These are phyloP conservation scores for Aleiodes sp. DNA, from an alignment of 1,140 invertebrate species.

Conservation along the genomic window DNA sequence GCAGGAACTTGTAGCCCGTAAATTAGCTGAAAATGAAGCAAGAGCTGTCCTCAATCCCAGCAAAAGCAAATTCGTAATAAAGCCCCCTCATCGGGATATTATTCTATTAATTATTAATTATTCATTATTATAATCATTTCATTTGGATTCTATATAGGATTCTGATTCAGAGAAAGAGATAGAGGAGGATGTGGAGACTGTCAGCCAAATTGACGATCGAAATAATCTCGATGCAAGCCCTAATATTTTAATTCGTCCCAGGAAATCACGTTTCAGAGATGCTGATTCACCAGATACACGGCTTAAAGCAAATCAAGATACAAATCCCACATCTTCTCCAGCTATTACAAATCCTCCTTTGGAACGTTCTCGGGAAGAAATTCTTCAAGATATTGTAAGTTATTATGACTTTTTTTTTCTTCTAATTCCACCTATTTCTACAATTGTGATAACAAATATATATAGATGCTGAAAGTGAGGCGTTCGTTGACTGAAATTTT, in stretches of 20 bases:
- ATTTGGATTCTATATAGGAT: slow-evolving; percentile 54
- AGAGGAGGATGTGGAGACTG: slow-evolving; percentile 59
- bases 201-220: slow-evolving; percentile 46
- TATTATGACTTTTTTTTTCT: slow-evolving; percentile 11
- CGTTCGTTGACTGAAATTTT: slow-evolving; percentile 90
- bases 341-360: slow-evolving; percentile 36
- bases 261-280: slow-evolving; percentile 63
- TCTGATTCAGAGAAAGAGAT: slow-evolving; percentile 68
- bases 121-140: slow-evolving; percentile 14
- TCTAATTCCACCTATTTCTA: neutral
- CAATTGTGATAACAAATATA: slow-evolving; percentile 25
- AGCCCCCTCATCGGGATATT: slow-evolving; percentile 12
- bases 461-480: slow-evolving; percentile 88
- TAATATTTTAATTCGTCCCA: slow-evolving; percentile 55
- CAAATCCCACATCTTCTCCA: slow-evolving; percentile 39
- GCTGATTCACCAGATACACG: slow-evolving; percentile 55
- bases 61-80: slow-evolving; percentile 87
- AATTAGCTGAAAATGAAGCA: slow-evolving; percentile 72
- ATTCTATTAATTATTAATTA: too few species aligned
- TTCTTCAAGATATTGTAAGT: slow-evolving; percentile 66
- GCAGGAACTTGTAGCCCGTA: slow-evolving; percentile 70
- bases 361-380: slow-evolving; percentile 64
- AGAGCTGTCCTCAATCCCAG: slow-evolving; percentile 70
- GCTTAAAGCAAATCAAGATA: slow-evolving; percentile 44
- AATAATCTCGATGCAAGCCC: slow-evolving; percentile 54